Conservation (phyloP, 2,888 invertebrate genomes). For the Lasioglossum morio region DNA sequence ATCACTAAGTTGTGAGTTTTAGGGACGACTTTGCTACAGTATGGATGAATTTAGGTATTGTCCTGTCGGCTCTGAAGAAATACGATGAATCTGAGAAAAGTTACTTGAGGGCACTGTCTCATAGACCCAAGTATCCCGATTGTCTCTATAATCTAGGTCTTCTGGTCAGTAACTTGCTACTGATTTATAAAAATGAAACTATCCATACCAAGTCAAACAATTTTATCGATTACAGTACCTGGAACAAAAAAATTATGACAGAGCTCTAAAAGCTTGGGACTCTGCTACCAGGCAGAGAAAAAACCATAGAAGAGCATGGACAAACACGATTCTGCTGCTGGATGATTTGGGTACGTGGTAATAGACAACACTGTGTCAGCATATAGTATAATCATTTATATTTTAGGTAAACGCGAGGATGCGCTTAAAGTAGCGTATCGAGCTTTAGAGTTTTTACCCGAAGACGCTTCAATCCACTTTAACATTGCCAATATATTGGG, state of each 20-base stretch:
- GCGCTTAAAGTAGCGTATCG: slow-evolving; percentile 90
- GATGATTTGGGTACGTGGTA: slow-evolving; percentile 89
- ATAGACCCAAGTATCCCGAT: slow-evolving; percentile 94
- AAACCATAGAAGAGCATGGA: slow-evolving; percentile 95
- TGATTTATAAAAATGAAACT: slow-evolving; percentile 14
- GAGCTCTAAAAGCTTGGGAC: slow-evolving; percentile 93
- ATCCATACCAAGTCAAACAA: background rate
- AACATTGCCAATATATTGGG: slow-evolving; percentile 95
- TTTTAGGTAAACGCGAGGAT: slow-evolving; percentile 87
- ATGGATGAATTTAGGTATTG: slow-evolving; percentile 99
- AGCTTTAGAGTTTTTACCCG: slow-evolving; percentile 90
- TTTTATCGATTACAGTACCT: slow-evolving; percentile 88
- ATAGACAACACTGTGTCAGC: background rate
- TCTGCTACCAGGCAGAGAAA: slow-evolving; percentile 92
- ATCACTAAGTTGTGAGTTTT: slow-evolving; percentile 66
- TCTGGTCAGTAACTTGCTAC: slow-evolving; percentile 87
- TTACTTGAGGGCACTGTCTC: slow-evolving; percentile 91
- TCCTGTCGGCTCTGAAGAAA: slow-evolving; percentile 91
- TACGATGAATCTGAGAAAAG: slow-evolving; percentile 90
- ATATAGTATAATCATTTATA: background rate
- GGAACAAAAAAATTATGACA: slow-evolving; percentile 89
- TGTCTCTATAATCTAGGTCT: slow-evolving; percentile 98
- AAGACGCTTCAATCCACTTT: slow-evolving; percentile 92
- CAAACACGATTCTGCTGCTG: slow-evolving; percentile 93
- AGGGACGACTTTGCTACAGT: slow-evolving; percentile 96